A percentile compares a stretch with the other conserved stretches of the same genome.
Evolutionary conservation across 2,113 vertebrate species (phyloP).

Genomic region (Phaethornis superciliosus): DNA sequence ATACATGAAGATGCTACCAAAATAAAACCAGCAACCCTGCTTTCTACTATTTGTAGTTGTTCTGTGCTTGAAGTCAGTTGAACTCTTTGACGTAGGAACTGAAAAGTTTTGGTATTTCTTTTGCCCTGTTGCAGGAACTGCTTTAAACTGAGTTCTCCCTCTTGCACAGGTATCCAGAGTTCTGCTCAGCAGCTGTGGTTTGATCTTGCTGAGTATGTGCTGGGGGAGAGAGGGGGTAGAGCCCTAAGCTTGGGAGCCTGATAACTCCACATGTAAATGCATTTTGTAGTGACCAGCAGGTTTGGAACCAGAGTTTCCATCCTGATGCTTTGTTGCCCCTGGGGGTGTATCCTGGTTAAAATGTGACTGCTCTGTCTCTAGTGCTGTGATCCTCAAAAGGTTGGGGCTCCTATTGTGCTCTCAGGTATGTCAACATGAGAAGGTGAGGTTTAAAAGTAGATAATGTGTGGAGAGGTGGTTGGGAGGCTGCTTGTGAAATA

Average conservation of each 20-base stretch:
- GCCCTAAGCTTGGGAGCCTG: neutral
- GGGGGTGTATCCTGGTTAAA: neutral
- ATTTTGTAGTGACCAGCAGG: neutral
- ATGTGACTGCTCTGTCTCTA: neutral
- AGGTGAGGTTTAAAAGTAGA: neutral
- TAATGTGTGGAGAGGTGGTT: neutral
- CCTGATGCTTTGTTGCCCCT: neutral
- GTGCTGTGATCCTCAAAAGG: neutral
- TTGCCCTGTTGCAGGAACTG: neutral
- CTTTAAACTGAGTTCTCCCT: neutral
- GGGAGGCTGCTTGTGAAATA: neutral
- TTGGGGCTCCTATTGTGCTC: neutral
- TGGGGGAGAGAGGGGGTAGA: neutral
- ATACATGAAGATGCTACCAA: neutral
- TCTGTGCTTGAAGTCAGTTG: neutral
- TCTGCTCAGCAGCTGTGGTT: neutral
- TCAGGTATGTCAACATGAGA: neutral
- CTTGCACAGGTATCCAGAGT: neutral
- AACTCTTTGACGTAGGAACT: neutral
- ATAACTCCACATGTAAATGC: too few species aligned
- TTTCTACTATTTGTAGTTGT: neutral
- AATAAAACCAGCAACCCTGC: neutral
- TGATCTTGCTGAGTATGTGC: neutral
- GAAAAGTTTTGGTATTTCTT: neutral
- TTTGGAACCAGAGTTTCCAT: neutral